Conservation (phyloP, 30 jellyfish, hydroid and myxozoan genomes). For the Aurelia coerulea region DNA sequence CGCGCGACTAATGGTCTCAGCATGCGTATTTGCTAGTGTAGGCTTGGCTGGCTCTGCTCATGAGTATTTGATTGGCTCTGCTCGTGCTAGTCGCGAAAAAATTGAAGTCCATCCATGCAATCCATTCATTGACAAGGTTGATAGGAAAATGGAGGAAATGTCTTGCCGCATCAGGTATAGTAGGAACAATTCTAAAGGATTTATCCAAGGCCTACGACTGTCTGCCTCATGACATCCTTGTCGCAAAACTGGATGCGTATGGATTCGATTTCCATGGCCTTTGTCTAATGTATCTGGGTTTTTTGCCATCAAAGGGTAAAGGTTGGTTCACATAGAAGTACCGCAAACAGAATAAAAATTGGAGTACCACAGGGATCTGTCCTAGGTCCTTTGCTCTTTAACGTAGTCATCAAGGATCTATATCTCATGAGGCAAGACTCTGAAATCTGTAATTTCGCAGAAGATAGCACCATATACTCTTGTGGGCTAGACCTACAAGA, state of each 20-base stretch:
- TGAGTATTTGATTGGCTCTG: no score
- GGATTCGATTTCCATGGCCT: slow-evolving; percentile 19
- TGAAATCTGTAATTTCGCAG: slow-evolving; percentile 34
- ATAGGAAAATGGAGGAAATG: slow-evolving; percentile 29
- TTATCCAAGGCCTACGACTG: slow-evolving; percentile 61
- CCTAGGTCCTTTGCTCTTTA: background rate
- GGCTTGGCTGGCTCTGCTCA: no score
- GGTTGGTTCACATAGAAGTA: background rate
- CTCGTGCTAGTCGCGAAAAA: no score
- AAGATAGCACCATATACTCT: slow-evolving; percentile 37
- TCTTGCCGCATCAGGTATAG: slow-evolving; percentile 45
- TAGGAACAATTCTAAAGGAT: slow-evolving; percentile 44
- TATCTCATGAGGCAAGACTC: slow-evolving; percentile 15
- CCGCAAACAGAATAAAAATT: no score
- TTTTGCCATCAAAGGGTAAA: slow-evolving; percentile 46
- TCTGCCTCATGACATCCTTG: slow-evolving; percentile 61
- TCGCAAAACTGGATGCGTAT: slow-evolving; percentile 53
- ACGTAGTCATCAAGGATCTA: slow-evolving; percentile 13
- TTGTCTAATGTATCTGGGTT: background rate
- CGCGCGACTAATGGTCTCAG: no score
- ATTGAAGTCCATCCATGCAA: no score
- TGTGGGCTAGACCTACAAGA: slow-evolving; percentile 23
- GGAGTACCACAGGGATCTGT: no score
- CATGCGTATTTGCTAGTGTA: no score
- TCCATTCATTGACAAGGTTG: background rate